phyloP scores from a whole-genome alignment of 2,113 vertebrate species.

The Python bivittatus region DNA sequence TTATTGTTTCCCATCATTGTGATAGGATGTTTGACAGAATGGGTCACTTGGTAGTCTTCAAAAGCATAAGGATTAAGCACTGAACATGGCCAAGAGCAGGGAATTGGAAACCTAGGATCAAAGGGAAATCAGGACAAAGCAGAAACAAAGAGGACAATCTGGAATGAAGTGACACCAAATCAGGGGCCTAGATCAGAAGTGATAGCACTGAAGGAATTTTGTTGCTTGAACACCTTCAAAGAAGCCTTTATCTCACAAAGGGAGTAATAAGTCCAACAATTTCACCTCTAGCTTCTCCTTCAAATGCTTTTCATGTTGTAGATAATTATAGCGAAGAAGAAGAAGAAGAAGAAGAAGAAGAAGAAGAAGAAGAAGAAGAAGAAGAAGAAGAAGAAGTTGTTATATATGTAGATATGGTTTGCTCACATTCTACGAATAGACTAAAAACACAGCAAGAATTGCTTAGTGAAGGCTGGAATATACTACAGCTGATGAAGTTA shows the following conservation, averaged over 20 bases:
- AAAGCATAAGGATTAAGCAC: not conserved
- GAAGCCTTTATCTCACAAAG: not conserved
- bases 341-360: too few relatives aligned
- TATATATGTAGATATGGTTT: not conserved
- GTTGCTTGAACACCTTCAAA: not conserved
- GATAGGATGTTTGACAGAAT: not conserved
- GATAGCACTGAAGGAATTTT: not conserved
- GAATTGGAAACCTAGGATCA: not conserved
- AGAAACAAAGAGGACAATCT: not conserved
- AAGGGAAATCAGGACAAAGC: not conserved
- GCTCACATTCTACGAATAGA: not conserved
- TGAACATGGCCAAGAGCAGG: not conserved
- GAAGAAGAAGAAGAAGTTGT: not conserved
- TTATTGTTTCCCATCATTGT: not conserved
- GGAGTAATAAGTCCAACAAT: not conserved
- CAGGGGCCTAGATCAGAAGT: not conserved
- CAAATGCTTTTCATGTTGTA: not conserved
- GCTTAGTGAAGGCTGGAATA: not conserved
- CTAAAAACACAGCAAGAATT: not conserved
- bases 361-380: too few relatives aligned
- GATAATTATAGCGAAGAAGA: too few relatives aligned
- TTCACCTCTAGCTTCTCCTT: not conserved
- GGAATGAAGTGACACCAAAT: not conserved
- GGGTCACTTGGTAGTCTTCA: not conserved
- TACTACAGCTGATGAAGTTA: not conserved